Base-by-base conservation (phyloP, 1,140 invertebrate genomes). In the Drosophila insularis region DNA sequence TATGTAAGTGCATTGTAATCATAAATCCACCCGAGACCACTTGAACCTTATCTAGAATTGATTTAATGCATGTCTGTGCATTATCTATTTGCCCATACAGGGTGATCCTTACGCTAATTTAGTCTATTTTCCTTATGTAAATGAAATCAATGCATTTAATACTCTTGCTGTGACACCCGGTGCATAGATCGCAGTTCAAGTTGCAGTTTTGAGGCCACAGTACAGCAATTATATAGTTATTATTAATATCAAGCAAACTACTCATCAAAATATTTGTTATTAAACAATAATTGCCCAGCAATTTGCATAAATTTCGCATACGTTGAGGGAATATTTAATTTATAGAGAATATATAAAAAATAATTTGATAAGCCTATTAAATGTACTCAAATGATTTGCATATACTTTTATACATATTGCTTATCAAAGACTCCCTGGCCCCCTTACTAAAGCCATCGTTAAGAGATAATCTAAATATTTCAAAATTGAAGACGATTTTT, bases 241-340 rank as follows among this genome's bases (percentile, higher is more conserved):
- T 64, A 56, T 2, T 27, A 27, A 5, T 27, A 27, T 43, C 11
- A 63, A 40, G 7, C 5, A 55, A 50, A 21, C 1, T 14, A n/a
- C 59, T 43, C 21, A 63, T 55, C 53, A 32, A 56, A 56, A 62
- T 50, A 65, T 65, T 69, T 56, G 27, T 37, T 71, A 64, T 59
- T 54, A 17, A 65, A 61, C 14, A 35, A 35, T 56, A 56, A 56
- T 63, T 63, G 35, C 43, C n/a, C 7, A 37, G 19, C 19, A 54
- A 74, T 62, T 65, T 70, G 62, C 56, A 65, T 69, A 11, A 23
- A 46, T 50, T 21, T 19, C 43, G 19, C 14, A 50, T 50, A 5
- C 14, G 2, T 19, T 46, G 7, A 46, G 43, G 2, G 7, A 17
- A 17, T 17, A 19, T 19, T 17, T 14, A 46, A 46, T 50, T 2